Evolutionary conservation across 2,888 invertebrate genomes (phyloP), one percentile per base, ranked within the genome.

Genomic region (Hypselothyrea guttata): DNA sequence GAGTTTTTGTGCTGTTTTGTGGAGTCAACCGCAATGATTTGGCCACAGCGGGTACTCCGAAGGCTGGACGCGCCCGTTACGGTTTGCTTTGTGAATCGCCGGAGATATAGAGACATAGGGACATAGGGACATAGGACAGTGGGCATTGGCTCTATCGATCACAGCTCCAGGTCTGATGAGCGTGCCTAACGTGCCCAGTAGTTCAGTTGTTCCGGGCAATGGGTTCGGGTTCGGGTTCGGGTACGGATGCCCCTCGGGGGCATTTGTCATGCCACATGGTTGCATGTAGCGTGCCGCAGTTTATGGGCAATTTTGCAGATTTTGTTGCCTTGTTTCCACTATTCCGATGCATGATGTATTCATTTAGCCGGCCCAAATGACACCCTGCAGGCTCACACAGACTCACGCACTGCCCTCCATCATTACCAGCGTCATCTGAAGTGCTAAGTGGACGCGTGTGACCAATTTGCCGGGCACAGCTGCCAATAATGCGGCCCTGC

Each of bases 361-460:
- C 70, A 71, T 73, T 73, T 57, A 40, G 49, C 11, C 11, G 35
- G 11, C 33, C 45, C n/a, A 12, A 9, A 13, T 9, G 31, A 44
- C 56, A 56, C 16, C 52, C 55, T 13, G 47, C 38, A 42, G 41
- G 41, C 8, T 27, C 40, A 22, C 12, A 12, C 52, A 45, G 8
- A 12, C 31, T 8, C 1, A 13, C 46, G 34, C 33, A 33, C 0
- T 45, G 30, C 40, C 30, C 7, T 18, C 37, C 35, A 48, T 55
- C 55, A 47, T 66, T 37, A 58, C 53, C 28, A 48, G 38, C 61
- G 45, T 42, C 46, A 49, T 31, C 58, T 82, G 57, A 64, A 78
- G 84, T 78, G 84, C 78, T 77, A 84, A 78, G 78, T 84, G 84
- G 84, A 61, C 71, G 78, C 75, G 57, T 84, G 78, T 82, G 82